phyloP scores from a whole-genome alignment of 2,797 vertebrate species.

The Clarias pachynema region DNA sequence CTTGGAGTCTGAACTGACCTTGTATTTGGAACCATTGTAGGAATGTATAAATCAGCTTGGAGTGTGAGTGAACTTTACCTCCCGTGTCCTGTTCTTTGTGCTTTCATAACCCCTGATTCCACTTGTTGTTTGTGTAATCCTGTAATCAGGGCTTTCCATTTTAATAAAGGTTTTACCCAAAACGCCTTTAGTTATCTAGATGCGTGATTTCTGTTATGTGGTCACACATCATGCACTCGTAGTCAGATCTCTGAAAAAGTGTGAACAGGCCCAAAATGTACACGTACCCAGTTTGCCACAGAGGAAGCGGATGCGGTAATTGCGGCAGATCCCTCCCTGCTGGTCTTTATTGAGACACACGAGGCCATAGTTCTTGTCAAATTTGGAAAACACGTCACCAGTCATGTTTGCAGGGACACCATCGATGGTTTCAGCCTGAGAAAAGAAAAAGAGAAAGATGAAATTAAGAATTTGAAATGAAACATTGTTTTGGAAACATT shows the following conservation, averaged over 20 bases:
- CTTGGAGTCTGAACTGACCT: background rate
- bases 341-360: slow-evolving; percentile 86
- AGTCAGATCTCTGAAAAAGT: background rate
- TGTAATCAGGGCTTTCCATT: background rate
- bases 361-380: slow-evolving; percentile 85
- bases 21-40: background rate
- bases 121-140: background rate
- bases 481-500: background rate
- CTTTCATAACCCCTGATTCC: background rate
- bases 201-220: background rate
- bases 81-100: background rate
- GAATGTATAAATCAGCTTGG: background rate
- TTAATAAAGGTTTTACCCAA: background rate
- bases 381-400: slow-evolving; percentile 84
- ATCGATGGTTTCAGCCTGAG: slow-evolving; percentile 81
- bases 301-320: slow-evolving; percentile 91
- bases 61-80: background rate
- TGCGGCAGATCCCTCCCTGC: slow-evolving; percentile 78
- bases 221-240: background rate
- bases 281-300: slow-evolving; percentile 89
- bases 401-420: slow-evolving; percentile 78
- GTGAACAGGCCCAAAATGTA: background rate
- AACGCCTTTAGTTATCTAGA: background rate
- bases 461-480: background rate
- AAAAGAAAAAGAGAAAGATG: background rate